These are phyloP conservation scores for Bolinopsis microptera DNA, from an alignment of 37 sponge, comb jelly and placozoan genomes.

Conservation along the genomic window DNA sequence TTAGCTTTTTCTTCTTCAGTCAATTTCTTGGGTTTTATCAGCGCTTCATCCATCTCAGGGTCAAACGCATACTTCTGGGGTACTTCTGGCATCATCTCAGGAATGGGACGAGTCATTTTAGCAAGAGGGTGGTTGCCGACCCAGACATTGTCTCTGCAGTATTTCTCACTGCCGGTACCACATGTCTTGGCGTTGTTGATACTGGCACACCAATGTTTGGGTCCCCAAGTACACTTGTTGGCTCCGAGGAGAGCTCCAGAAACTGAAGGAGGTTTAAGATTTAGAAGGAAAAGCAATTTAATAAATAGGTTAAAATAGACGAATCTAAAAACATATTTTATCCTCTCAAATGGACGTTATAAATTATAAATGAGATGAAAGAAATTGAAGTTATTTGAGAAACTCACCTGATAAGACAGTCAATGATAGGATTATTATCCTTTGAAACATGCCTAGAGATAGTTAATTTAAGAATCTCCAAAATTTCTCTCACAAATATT, in stretches of 20 bases:
- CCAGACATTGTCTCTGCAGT: slow-evolving; percentile 54
- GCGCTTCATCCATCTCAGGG: neutral
- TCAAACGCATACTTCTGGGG: neutral
- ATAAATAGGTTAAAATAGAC: neutral
- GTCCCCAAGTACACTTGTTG: slow-evolving; percentile 66
- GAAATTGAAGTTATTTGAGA: neutral
- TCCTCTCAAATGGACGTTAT: no score
- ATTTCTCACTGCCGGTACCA: neutral
- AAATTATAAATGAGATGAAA: neutral
- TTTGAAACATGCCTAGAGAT: neutral
- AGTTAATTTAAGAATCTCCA: no score
- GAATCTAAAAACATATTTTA: no score
- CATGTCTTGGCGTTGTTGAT: slow-evolving; percentile 66
- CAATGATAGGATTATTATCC: neutral
- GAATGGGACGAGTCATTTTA: slow-evolving; percentile 21
- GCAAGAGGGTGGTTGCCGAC: slow-evolving; percentile 55
- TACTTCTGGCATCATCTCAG: slow-evolving; percentile 69
- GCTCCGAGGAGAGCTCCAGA: slow-evolving; percentile 26
- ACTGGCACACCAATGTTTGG: slow-evolving; percentile 66
- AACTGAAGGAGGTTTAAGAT: neutral
- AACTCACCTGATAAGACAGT: neutral
- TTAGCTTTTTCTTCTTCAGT: neutral
- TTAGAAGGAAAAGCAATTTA: neutral
- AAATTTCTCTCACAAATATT: no score
- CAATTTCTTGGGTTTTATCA: neutral